phyloP scores from a whole-genome alignment of 2,113 vertebrate genomes.

The Bubo blakistoni region DNA sequence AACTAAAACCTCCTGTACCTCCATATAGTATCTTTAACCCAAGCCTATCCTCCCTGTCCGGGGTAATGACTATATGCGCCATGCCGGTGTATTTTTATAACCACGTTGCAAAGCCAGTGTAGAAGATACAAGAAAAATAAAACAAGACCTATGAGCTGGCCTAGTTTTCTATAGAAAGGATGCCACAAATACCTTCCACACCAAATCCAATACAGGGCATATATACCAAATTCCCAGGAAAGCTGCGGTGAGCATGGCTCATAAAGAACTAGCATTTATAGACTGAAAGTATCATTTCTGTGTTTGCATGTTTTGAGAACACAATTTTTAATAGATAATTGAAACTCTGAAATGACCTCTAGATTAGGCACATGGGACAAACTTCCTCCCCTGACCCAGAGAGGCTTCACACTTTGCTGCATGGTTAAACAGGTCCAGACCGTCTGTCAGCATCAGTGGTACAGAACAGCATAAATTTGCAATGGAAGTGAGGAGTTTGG shows the following conservation, averaged over 20 bases:
- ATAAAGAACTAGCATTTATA: not conserved
- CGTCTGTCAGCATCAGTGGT: not conserved
- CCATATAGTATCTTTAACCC: not conserved
- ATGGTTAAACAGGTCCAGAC: not conserved
- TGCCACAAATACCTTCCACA: not conserved
- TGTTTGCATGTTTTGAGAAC: not conserved
- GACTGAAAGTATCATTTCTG: not conserved
- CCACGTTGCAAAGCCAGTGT: not conserved
- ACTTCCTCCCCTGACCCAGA: not conserved
- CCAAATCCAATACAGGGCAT: not conserved
- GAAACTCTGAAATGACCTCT: not conserved
- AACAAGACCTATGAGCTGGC: not conserved
- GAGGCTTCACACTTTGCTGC: not conserved
- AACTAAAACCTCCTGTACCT: not conserved
- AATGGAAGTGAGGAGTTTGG: not conserved
- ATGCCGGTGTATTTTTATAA: not conserved
- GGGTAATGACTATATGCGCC: fast-evolving
- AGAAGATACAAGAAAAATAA: not conserved
- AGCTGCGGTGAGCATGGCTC: not conserved
- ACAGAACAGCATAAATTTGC: not conserved
- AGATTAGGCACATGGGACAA: not conserved
- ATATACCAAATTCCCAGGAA: not conserved
- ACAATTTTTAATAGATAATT: not conserved
- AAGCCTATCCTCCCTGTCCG: not conserved
- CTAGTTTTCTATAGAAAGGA: not conserved